These are phyloP conservation scores for Dicrurus megarhynchus DNA, from an alignment of 2,113 vertebrate species.

Conservation along the genomic window DNA sequence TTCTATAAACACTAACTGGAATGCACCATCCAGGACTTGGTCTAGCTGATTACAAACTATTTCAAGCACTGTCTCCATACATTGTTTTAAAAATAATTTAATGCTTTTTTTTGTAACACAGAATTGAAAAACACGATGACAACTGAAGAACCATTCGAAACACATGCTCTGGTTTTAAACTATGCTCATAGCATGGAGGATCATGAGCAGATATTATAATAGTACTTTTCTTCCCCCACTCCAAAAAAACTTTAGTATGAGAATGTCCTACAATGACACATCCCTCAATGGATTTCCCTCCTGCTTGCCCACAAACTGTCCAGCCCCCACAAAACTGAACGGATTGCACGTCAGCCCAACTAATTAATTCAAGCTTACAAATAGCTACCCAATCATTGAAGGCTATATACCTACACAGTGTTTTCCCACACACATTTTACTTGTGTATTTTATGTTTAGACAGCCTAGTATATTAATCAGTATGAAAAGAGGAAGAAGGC, in stretches of 20 bases:
- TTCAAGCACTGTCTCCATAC: not conserved
- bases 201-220: not conserved
- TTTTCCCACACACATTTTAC: not conserved
- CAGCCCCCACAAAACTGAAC: conserved; percentile 45
- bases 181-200: not conserved
- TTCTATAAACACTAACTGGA: not conserved
- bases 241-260: not conserved
- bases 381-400: conserved; percentile 10
- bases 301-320: conserved; percentile 33
- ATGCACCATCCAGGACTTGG: not conserved
- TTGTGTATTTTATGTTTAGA: not conserved
- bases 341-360: not conserved
- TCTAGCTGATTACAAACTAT: not conserved
- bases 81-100: conserved; percentile 1
- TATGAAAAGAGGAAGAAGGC: not conserved
- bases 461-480: not conserved
- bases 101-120: not conserved
- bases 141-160: not conserved
- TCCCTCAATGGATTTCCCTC: conserved; percentile 34
- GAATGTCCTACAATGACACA: not conserved
- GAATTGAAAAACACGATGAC: not conserved
- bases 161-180: not conserved
- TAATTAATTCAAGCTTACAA: conserved; percentile 53
- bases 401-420: conserved; percentile 20
- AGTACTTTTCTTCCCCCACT: not conserved